Evolutionary conservation across 1,140 invertebrate species (phyloP), one percentile per base, ranked within the genome.

Genomic region (Euwallacea fornicatus): DNA sequence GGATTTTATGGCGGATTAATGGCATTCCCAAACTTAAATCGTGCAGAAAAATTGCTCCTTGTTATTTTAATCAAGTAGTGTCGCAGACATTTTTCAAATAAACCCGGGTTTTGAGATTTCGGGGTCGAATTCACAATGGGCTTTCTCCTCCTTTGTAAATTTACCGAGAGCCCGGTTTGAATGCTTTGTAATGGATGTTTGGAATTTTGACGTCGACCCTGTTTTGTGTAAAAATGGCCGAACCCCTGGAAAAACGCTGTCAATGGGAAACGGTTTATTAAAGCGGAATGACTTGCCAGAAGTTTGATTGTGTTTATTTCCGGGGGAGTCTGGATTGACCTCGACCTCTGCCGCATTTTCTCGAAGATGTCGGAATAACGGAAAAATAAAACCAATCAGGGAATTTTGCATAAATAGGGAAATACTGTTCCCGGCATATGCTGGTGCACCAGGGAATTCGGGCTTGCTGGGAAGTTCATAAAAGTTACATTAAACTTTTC

Each of bases 31-130:
- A 54, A 41, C 21, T 55, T 41, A 66, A 54, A 66, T 66, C 63
- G 63, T 10, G n/a, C 41, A 15, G 63, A 66, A 66, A 66, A 66
- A 55, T 66, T 55, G 16, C 47, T 11, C 63, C 63, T 66, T 66
- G 63, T 66, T 66, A 66, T 66, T 66, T 66, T 66, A 66, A 66
- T 63, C 61, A 63, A 66, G 15, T 66, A 55, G 50, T 55, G 63
- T 55, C 63, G 63, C 63, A 6, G 50, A 66, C 50, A 66, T 66
- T 66, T 54, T 47, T 66, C 50, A 54, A 54, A 66, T 66, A 54
- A 55, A 66, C 47, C 13, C 47, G 10, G 63, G 6, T 63, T 60
- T 60, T 42, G 42, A 47, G 63, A 66, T 55, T 55, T 55, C 54
- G 46, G 62, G 60, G 62, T 46, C 47, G 46, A 53, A 43, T 43